These are phyloP conservation scores for Balearica regulorum DNA, from an alignment of 2,797 vertebrate genomes.

Conservation along the genomic window DNA sequence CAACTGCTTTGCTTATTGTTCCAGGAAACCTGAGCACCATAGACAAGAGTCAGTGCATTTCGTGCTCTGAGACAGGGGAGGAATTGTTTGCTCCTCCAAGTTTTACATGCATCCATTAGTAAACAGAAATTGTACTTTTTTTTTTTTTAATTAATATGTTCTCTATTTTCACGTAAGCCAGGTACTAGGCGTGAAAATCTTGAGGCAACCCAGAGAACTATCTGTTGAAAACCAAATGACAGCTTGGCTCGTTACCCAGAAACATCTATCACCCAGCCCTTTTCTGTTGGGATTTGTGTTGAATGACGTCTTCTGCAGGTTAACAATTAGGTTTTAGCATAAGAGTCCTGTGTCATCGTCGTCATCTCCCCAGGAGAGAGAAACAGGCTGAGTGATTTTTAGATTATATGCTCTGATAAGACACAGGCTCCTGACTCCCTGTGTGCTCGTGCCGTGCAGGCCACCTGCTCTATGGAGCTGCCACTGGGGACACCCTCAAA, in stretches of 20 bases:
- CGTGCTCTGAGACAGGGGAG: not conserved
- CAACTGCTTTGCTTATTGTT: not conserved
- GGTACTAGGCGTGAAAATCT: slow-evolving; percentile 10
- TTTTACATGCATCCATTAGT: not conserved
- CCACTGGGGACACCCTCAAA: slow-evolving; percentile 57
- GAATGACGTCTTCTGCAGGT: slow-evolving; percentile 69
- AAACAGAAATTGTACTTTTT: not conserved
- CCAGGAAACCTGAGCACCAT: not conserved
- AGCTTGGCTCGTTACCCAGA: slow-evolving; percentile 59
- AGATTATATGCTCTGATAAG: slow-evolving; percentile 70
- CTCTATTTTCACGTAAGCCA: slow-evolving; percentile 39
- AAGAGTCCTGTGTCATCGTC: slow-evolving; percentile 44
- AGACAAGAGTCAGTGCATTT: not conserved
- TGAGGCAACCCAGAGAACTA: slow-evolving; percentile 22
- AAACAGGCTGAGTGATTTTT: slow-evolving; percentile 67
- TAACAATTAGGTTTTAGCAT: slow-evolving; percentile 76
- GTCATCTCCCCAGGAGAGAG: slow-evolving; percentile 66
- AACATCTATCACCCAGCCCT: slow-evolving; percentile 65
- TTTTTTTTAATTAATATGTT: not conserved
- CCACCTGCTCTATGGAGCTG: slow-evolving; percentile 72
- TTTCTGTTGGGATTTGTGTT: slow-evolving; percentile 66
- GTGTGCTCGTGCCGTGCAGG: slow-evolving; percentile 32
- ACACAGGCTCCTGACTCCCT: slow-evolving; percentile 61
- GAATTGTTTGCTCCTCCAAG: not conserved
- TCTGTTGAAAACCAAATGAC: slow-evolving; percentile 58